Conservation (phyloP, 1,140 invertebrate genomes). For the Chymomyza costata region DNA sequence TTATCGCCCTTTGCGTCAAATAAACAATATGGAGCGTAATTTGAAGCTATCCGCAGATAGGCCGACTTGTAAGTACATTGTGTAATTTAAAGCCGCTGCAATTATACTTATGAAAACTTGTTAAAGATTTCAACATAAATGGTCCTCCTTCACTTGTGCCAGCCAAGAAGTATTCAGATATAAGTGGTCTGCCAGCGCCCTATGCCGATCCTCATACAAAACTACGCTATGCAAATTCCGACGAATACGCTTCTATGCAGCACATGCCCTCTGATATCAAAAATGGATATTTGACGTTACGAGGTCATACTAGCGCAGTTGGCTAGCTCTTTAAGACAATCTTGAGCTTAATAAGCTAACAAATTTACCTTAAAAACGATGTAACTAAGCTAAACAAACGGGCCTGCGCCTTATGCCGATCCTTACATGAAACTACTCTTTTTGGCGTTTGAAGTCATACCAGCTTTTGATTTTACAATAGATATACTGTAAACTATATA, state of each 20-base stretch:
- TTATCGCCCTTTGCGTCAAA: slow-evolving; percentile 51
- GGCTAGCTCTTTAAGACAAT: slow-evolving; percentile 75
- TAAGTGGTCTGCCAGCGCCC: slow-evolving; percentile 89
- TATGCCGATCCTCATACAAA: slow-evolving; percentile 95
- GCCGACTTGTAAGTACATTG: slow-evolving; percentile 45
- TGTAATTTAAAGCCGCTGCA: background rate
- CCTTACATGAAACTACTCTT: too few relatives aligned
- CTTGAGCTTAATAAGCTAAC: slow-evolving; percentile 60
- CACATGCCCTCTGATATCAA: slow-evolving; percentile 93
- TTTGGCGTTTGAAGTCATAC: too few relatives aligned
- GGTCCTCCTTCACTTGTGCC: slow-evolving; percentile 93
- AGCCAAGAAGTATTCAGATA: slow-evolving; percentile 94
- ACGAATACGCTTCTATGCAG: slow-evolving; percentile 90
- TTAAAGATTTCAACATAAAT: slow-evolving; percentile 87
- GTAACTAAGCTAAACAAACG: too few relatives aligned
- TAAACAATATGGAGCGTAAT: slow-evolving; percentile 54
- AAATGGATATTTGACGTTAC: slow-evolving; percentile 88
- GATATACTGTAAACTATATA: too few relatives aligned
- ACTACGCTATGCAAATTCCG: slow-evolving; percentile 87
- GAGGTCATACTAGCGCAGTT: slow-evolving; percentile 90
- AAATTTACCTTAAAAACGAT: background rate
- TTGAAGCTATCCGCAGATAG: slow-evolving; percentile 25
- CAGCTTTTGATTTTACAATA: too few relatives aligned
- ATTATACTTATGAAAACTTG: too few relatives aligned
- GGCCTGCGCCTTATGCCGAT: too few relatives aligned